phyloP scores from a whole-genome alignment of 2,113 vertebrate genomes.

The Hippolais icterina region DNA sequence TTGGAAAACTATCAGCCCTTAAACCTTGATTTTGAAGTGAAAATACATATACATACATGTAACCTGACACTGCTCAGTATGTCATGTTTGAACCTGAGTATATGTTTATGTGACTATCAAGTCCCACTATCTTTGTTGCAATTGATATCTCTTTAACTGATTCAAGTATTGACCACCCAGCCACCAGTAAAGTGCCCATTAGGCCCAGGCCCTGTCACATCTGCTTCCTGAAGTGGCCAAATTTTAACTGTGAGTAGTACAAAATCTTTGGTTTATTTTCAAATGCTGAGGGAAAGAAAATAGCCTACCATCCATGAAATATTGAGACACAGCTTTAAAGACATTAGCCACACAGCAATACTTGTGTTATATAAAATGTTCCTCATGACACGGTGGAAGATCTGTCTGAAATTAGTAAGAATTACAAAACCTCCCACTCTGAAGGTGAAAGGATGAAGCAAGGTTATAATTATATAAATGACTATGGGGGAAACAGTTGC shows the following conservation, averaged over 20 bases:
- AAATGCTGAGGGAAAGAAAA: neutral
- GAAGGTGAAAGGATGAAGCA: constrained; percentile 59
- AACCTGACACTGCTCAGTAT: neutral
- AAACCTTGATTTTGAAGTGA: neutral
- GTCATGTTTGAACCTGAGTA: neutral
- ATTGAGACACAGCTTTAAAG: constrained; percentile 2
- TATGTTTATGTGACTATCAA: neutral
- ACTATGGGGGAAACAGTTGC: constrained; percentile 53
- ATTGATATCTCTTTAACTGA: neutral
- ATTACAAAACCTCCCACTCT: constrained; percentile 64
- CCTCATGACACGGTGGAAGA: constrained; percentile 48
- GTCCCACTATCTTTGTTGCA: neutral
- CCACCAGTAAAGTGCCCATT: neutral
- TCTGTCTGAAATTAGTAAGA: constrained; percentile 51
- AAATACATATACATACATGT: neutral
- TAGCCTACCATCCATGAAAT: neutral
- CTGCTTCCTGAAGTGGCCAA: neutral
- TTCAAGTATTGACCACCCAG: neutral
- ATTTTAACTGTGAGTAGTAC: neutral
- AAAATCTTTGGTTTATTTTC: neutral
- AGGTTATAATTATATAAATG: constrained; percentile 66
- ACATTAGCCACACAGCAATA: constrained; percentile 19
- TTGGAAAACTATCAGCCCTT: neutral
- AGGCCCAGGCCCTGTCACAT: neutral
- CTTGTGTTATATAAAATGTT: constrained; percentile 48